Evolutionary conservation across 1,140 invertebrate genomes (phyloP).

Genomic region (Paracyclopina nana): DNA sequence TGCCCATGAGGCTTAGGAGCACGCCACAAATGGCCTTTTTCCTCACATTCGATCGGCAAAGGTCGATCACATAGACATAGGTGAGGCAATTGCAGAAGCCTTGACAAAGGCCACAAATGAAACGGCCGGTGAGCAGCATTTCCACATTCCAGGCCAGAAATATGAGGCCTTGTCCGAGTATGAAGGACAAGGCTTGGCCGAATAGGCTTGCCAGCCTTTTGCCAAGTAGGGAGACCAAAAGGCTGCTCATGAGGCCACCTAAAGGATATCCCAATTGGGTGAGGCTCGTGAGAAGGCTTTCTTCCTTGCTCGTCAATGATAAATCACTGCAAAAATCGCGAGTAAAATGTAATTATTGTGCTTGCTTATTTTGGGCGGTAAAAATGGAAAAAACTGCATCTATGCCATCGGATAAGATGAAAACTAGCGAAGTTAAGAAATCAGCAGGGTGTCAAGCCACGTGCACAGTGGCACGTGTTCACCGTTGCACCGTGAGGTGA

Average conservation of each 20-base stretch:
- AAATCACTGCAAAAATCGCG: too few relatives aligned
- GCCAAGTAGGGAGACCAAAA: not conserved
- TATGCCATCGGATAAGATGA: too few relatives aligned
- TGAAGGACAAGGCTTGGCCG: not conserved
- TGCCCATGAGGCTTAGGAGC: not conserved
- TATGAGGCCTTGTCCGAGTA: not conserved
- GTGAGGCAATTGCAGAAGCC: conserved; percentile 11
- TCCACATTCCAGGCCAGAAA: not conserved
- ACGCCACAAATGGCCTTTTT: not conserved
- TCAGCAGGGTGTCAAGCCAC: too few relatives aligned
- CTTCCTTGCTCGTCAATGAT: not conserved
- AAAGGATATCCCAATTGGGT: conserved; percentile 1
- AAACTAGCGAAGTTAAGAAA: too few relatives aligned
- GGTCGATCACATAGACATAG: not conserved
- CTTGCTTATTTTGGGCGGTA: too few relatives aligned
- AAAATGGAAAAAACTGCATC: too few relatives aligned
- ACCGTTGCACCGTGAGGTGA: too few relatives aligned
- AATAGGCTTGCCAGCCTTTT: not conserved
- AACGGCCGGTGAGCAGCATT: not conserved
- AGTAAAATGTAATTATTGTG: too few relatives aligned
- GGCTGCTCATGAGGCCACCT: not conserved
- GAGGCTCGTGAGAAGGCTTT: not conserved
- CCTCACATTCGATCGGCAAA: conserved; percentile 1
- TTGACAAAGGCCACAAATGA: conserved; percentile 12
- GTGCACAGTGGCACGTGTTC: too few relatives aligned